Conservation (phyloP, 2,797 vertebrate genomes). For the Pangasius sanitwongsei region DNA sequence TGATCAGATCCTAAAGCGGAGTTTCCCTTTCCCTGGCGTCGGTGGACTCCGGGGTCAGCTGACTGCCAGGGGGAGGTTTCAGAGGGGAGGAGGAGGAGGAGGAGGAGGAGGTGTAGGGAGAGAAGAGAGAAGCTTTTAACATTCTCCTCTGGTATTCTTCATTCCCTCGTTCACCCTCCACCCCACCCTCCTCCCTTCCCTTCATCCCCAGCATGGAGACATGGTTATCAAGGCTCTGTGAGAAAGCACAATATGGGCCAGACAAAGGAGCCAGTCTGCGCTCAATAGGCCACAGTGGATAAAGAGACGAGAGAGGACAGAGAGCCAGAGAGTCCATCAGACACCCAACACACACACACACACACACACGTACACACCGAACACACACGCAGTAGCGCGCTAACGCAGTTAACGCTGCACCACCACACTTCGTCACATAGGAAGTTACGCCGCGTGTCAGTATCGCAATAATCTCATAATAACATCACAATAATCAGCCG, state of each 20-base stretch:
- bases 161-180: constrained; percentile 62
- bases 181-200: constrained; percentile 55
- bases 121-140: constrained; percentile 62
- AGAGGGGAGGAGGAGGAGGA: constrained; percentile 49
- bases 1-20: constrained; percentile 60
- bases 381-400: background rate
- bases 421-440: background rate
- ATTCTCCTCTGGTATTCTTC: constrained; percentile 78
- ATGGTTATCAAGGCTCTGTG: constrained; percentile 80
- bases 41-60: constrained; percentile 70
- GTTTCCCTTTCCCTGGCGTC: constrained; percentile 44
- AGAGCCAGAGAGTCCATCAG: constrained; percentile 68
- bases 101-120: constrained; percentile 49
- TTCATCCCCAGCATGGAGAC: constrained; percentile 73
- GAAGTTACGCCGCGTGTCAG: background rate
- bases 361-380: constrained; percentile 36
- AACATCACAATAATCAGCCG: background rate
- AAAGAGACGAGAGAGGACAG: constrained; percentile 47
- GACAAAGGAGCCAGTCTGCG: constrained; percentile 71
- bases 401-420: constrained; percentile 20
- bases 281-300: constrained; percentile 64
- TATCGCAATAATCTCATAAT: constrained; percentile 14
- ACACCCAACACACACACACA: constrained; percentile 60
- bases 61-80: constrained; percentile 61
- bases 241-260: constrained; percentile 73